phyloP scores from a whole-genome alignment of 2,888 invertebrate species.

The Lasius fuliginosus region DNA sequence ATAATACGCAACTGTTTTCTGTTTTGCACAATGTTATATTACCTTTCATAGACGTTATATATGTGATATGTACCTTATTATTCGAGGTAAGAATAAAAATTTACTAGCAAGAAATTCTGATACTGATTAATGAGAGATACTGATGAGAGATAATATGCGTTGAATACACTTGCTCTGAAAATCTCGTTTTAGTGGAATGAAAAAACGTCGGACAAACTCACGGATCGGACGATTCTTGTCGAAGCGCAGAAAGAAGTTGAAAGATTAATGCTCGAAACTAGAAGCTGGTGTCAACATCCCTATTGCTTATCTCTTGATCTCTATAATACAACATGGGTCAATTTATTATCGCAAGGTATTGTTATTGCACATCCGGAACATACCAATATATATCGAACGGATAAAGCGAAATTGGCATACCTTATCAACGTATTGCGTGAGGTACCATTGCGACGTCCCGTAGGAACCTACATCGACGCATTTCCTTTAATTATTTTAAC shows the following conservation, averaged over 20 bases:
- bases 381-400: slow-evolving; percentile 71
- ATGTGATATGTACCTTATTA: slow-evolving; percentile 86
- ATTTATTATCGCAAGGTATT: slow-evolving; percentile 77
- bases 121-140: not conserved
- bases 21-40: slow-evolving; percentile 89
- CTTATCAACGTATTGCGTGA: slow-evolving; percentile 76
- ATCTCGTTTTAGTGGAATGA: slow-evolving; percentile 82
- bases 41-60: slow-evolving; percentile 89
- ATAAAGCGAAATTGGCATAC: slow-evolving; percentile 72
- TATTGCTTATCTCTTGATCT: slow-evolving; percentile 92
- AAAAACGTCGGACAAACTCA: slow-evolving; percentile 68
- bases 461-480: slow-evolving; percentile 78
- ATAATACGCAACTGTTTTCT: slow-evolving; percentile 86
- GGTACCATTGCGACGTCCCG: slow-evolving; percentile 74
- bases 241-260: slow-evolving; percentile 89
- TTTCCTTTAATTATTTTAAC: slow-evolving; percentile 66
- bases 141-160: not conserved
- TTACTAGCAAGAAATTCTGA: slow-evolving; percentile 20
- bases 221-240: slow-evolving; percentile 87
- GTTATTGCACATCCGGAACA: slow-evolving; percentile 67
- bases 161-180: not conserved
- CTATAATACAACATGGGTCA: slow-evolving; percentile 79
- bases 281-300: slow-evolving; percentile 87
- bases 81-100: slow-evolving; percentile 86
- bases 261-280: slow-evolving; percentile 83